phyloP scores from a whole-genome alignment of 2,113 vertebrate species.

The Thryonomys swinderianus region DNA sequence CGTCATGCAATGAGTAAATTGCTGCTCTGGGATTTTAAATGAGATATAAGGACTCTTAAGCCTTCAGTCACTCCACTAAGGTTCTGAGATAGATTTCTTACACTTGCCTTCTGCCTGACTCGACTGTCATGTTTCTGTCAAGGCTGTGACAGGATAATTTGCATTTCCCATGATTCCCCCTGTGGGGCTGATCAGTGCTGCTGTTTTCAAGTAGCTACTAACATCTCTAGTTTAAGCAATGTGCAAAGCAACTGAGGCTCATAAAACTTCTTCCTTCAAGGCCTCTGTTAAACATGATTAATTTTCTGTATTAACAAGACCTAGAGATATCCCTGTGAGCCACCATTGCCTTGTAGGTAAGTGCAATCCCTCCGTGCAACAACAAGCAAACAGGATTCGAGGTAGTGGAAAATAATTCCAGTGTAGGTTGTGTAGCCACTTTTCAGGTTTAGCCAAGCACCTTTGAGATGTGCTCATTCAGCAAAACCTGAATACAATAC shows the following conservation, averaged over 20 bases:
- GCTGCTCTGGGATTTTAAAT: neutral
- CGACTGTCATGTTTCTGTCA: neutral
- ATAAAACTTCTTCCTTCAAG: slow-evolving; percentile 11
- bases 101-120: neutral
- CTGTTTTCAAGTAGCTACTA: slow-evolving; percentile 44
- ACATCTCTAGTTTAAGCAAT: slow-evolving; percentile 48
- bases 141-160: neutral
- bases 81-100: neutral
- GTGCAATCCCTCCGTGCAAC: neutral
- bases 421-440: neutral
- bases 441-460: neutral
- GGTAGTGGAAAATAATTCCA: neutral
- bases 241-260: slow-evolving; percentile 4
- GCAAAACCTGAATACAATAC: neutral
- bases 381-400: neutral
- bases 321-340: slow-evolving; percentile 1
- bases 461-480: neutral
- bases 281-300: neutral
- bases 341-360: neutral
- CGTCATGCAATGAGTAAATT: neutral
- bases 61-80: neutral
- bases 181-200: slow-evolving; percentile 27
- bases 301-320: slow-evolving; percentile 27
- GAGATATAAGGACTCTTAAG: neutral
- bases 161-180: neutral